These are phyloP conservation scores for Peromyscus nudipes DNA, from an alignment of 2,797 vertebrate genomes.

Conservation along the genomic window DNA sequence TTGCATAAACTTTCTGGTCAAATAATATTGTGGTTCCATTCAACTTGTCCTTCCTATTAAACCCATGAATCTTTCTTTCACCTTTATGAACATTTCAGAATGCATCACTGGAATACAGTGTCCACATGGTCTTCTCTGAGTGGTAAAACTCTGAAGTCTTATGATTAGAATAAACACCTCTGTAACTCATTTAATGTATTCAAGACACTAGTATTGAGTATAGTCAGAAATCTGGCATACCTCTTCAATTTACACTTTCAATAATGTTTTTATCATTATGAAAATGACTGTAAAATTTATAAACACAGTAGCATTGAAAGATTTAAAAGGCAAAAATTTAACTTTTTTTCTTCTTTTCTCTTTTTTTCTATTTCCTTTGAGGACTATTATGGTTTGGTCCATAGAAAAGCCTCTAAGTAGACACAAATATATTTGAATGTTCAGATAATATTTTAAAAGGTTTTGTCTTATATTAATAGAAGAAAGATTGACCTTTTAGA, in stretches of 20 bases:
- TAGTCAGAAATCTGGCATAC: not conserved
- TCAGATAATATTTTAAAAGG: not conserved
- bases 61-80: not conserved
- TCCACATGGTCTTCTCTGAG: not conserved
- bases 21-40: not conserved
- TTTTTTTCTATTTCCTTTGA: not conserved
- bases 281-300: not conserved
- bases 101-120: not conserved
- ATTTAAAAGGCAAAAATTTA: not conserved
- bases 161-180: not conserved
- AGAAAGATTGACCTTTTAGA: not conserved
- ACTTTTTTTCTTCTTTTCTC: not conserved
- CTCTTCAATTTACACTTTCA: not conserved
- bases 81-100: not conserved
- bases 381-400: not conserved
- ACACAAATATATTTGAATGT: not conserved
- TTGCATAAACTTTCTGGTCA: not conserved
- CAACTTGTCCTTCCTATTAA: fast-evolving
- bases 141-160: not conserved
- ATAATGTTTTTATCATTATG: not conserved
- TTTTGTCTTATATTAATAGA: not conserved
- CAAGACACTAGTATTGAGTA: not conserved
- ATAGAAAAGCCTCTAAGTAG: not conserved
- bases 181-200: not conserved
- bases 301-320: not conserved